phyloP scores from a whole-genome alignment of 2,797 vertebrate genomes.

The Novumbra hubbsi region DNA sequence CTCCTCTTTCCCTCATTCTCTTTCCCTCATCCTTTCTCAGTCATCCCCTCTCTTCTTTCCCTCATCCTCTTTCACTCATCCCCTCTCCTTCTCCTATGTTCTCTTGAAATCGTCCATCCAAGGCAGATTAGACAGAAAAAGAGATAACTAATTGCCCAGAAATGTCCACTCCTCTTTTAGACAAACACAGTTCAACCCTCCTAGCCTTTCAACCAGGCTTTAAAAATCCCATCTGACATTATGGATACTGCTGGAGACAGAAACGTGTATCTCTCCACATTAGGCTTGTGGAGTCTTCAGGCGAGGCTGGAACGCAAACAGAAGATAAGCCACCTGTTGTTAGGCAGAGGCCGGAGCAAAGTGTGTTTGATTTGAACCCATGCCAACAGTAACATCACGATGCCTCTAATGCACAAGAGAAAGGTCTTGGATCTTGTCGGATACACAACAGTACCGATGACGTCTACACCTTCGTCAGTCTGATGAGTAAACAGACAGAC shows the following conservation, averaged over 20 bases:
- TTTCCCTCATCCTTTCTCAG: neutral
- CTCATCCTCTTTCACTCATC: slow-evolving; percentile 16
- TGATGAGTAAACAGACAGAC: slow-evolving; percentile 15
- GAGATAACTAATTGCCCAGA: neutral
- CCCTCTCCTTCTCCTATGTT: no score
- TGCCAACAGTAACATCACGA: slow-evolving; percentile 44
- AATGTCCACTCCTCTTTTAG: slow-evolving; percentile 21
- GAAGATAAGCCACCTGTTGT: slow-evolving; percentile 40
- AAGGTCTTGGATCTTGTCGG: slow-evolving; percentile 19
- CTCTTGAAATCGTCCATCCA: slow-evolving; percentile 64
- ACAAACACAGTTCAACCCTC: neutral
- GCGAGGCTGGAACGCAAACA: slow-evolving; percentile 13
- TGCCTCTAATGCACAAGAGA: slow-evolving; percentile 43
- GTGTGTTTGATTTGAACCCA: slow-evolving; percentile 48
- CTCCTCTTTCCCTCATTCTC: no score
- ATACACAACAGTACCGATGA: slow-evolving; percentile 17
- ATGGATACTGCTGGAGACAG: neutral
- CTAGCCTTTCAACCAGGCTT: neutral
- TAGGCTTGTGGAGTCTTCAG: neutral
- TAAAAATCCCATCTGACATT: neutral
- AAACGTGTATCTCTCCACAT: neutral
- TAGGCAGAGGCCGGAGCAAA: slow-evolving; percentile 11
- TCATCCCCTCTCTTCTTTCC: slow-evolving; percentile 24
- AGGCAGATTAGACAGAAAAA: slow-evolving; percentile 49
- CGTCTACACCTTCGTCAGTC: no score